Evolutionary conservation across 2,113 vertebrate genomes (phyloP).

Genomic region (Pelmatolapia mariae): DNA sequence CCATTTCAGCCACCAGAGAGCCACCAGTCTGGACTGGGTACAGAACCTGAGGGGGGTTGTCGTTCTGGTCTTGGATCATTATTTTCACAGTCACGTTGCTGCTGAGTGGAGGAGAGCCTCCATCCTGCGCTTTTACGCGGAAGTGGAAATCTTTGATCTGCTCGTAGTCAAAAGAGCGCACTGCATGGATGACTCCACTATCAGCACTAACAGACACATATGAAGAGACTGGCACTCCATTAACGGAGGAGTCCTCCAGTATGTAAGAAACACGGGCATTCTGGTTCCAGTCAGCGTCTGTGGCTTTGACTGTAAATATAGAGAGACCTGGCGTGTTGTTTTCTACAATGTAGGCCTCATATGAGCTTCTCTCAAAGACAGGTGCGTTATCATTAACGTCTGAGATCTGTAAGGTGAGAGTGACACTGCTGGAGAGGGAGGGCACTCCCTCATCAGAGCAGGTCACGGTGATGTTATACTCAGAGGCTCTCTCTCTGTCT

Average conservation of each 20-base stretch:
- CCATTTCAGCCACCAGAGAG: too few relatives aligned
- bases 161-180: constrained; percentile 22
- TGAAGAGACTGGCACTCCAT: constrained; percentile 2
- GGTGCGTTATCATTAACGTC: constrained; percentile 32
- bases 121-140: not conserved
- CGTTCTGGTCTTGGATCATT: accelerated
- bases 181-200: constrained; percentile 26
- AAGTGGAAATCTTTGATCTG: not conserved
- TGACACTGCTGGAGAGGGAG: not conserved
- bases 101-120: not conserved
- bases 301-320: not conserved
- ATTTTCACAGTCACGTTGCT: not conserved
- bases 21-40: too few relatives aligned
- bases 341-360: not conserved
- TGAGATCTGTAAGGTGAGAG: constrained; percentile 34
- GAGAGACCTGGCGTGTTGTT: not conserved
- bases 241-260: constrained; percentile 10
- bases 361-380: not conserved
- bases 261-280: constrained; percentile 15
- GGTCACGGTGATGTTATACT: constrained; percentile 23
- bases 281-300: not conserved
- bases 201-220: constrained; percentile 7
- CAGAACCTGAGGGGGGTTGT: too few relatives aligned
- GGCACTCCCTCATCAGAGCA: constrained; percentile 22
- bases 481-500: too few relatives aligned